phyloP scores from a whole-genome alignment of 2,888 invertebrate genomes.

The Ecdyonurus torrentis region DNA sequence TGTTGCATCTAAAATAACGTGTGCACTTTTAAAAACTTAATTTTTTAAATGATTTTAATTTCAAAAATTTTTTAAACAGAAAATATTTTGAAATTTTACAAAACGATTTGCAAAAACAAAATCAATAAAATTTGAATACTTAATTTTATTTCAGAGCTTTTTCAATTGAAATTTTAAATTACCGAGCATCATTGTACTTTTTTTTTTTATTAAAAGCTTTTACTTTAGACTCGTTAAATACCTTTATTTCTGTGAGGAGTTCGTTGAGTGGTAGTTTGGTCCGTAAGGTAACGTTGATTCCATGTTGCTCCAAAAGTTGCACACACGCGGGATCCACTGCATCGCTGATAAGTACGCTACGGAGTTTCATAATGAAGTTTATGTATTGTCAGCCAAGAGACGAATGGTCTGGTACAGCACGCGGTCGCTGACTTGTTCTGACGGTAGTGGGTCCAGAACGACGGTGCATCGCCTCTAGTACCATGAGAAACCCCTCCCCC shows the following conservation, averaged over 20 bases:
- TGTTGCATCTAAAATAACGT: too few relatives aligned
- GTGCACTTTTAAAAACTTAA: too few relatives aligned
- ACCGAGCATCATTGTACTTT: neutral
- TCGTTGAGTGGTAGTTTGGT: constrained; percentile 63
- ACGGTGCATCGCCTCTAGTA: neutral
- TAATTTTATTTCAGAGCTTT: neutral
- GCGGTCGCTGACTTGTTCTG: neutral
- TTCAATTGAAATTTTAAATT: neutral
- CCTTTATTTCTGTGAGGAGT: constrained; percentile 66
- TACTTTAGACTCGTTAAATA: constrained; percentile 31
- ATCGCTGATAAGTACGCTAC: constrained; percentile 80
- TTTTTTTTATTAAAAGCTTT: too few relatives aligned
- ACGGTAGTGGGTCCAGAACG: neutral
- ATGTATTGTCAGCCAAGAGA: neutral
- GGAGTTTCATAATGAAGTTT: constrained; percentile 37
- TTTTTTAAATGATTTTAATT: too few relatives aligned
- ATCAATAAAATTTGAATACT: neutral
- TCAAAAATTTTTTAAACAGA: too few relatives aligned
- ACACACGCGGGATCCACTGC: constrained; percentile 79
- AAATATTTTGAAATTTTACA: too few relatives aligned
- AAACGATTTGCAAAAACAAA: neutral
- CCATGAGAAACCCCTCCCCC: neutral
- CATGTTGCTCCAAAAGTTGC: constrained; percentile 55
- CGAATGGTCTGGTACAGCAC: too few relatives aligned
- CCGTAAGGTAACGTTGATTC: constrained; percentile 62